These are phyloP conservation scores for Hemistola chrysoprasaria DNA, from an alignment of 2,888 invertebrate species.

Conservation along the genomic window DNA sequence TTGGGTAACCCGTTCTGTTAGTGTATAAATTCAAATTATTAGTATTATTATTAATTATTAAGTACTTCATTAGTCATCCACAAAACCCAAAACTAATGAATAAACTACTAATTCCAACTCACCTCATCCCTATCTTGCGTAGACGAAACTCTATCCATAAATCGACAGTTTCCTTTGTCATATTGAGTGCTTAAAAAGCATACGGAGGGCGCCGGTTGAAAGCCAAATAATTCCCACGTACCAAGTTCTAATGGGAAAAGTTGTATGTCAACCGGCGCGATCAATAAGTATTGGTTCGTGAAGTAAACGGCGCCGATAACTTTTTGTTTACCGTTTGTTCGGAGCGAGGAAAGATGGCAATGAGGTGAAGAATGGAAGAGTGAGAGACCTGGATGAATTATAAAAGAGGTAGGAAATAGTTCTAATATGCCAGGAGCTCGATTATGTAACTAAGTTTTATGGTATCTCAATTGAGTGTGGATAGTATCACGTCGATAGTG, in stretches of 20 bases:
- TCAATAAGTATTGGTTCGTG: constrained; percentile 50
- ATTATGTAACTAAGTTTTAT: too few relatives aligned
- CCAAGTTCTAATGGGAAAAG: constrained; percentile 68
- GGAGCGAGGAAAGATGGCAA: not conserved
- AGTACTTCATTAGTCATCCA: not conserved
- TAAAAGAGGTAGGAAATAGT: too few relatives aligned
- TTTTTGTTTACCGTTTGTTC: constrained; percentile 50
- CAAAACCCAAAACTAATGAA: not conserved
- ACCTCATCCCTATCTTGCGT: not conserved
- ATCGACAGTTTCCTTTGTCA: constrained; percentile 33
- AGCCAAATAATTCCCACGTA: constrained; percentile 58
- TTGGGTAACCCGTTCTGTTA: too few relatives aligned
- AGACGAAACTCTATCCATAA: constrained; percentile 30
- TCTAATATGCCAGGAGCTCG: too few relatives aligned
- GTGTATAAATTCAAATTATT: too few relatives aligned
- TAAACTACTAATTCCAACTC: constrained; percentile 4
- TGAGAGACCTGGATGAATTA: too few relatives aligned
- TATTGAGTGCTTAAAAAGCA: constrained; percentile 37
- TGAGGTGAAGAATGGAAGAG: too few relatives aligned
- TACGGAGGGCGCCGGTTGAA: constrained; percentile 35
- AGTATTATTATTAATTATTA: too few relatives aligned
- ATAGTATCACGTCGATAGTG: too few relatives aligned
- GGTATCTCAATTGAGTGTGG: too few relatives aligned
- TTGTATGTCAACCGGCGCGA: constrained; percentile 51
- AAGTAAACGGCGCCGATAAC: constrained; percentile 33